Base-by-base conservation (phyloP, 1,140 invertebrate genomes). In the Solenopsis fugax region DNA sequence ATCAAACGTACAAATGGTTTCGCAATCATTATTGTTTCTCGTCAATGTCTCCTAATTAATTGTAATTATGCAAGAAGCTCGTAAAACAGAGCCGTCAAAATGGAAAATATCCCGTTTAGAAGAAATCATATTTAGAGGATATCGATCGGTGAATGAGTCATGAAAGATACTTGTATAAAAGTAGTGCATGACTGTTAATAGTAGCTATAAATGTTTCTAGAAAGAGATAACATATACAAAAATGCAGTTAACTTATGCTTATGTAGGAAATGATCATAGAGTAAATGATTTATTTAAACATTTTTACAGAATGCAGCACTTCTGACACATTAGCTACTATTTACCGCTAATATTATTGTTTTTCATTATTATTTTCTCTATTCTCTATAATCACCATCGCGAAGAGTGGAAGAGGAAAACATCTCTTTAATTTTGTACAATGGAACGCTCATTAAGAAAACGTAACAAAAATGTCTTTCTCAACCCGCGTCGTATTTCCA, bases 221-320 rank as follows among this genome's bases (percentile, higher is more conserved):
- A 87, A 89, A 89, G 75, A 81, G 54, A 80, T 60, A 88, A 72
- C 29, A 29, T 48, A 90, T 90, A 88, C 29, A 88, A 86, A 48
- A 86, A 81, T 75, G 12, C 62, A 72, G 45, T 88, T 75, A 81
- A 85, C 71, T 86, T 85, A 71, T 89, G 18, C n/a, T 85, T 85
- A 87, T 65, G 56, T 90, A 84, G 34, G 50, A 80, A 82, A 87
- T 85, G 52, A 80, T 64, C 75, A 69, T 78, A 56, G 82, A 56
- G 82, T n/a, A 87, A 87, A 82, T 62, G 34, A 87, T 90, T 82
- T 85, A 80, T 90, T 90, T 77, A 64, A 91, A 89, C 69, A 84
- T 91, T 37, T 90, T 80, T 90, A 73, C 86, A 92, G 89, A 92
- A 92, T 91, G 89, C 91, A 92, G 91, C 91, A 92, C 91, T 92